These are phyloP conservation scores for Brachionichthys hirsutus DNA, from an alignment of 2,113 vertebrate genomes.

Conservation along the genomic window DNA sequence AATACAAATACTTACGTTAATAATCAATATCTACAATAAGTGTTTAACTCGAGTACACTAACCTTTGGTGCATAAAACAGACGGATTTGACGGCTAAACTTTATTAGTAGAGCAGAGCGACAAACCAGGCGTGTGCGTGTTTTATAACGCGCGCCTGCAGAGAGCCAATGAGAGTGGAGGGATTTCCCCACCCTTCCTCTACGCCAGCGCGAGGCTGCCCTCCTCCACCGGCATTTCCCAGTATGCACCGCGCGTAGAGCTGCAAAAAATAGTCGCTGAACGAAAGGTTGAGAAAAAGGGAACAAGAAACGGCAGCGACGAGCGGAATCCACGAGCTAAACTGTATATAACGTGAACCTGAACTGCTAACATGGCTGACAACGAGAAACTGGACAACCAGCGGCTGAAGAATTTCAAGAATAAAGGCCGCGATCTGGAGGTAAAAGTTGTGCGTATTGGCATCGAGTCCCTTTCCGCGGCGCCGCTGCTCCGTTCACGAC, in stretches of 20 bases:
- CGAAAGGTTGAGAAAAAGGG: conserved; percentile 64
- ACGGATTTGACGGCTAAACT: too few species aligned
- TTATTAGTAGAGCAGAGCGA: too few species aligned
- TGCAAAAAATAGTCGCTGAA: conserved; percentile 79
- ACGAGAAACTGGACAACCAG: conserved; percentile 97
- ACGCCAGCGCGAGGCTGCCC: conserved; percentile 69
- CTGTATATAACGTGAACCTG: conserved; percentile 26
- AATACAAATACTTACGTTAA: too few species aligned
- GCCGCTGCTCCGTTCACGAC: conserved; percentile 40
- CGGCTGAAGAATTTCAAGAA: conserved; percentile 98
- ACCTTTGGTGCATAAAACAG: too few species aligned
- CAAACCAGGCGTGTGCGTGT: neutral
- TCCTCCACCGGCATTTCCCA: conserved; percentile 83
- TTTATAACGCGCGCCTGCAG: conserved; percentile 25
- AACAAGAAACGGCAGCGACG: conserved; percentile 52
- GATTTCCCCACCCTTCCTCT: conserved; percentile 75
- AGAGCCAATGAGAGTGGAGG: conserved; percentile 58
- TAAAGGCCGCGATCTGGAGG: conserved; percentile 97
- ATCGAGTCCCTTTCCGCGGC: conserved; percentile 48
- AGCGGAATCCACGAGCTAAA: conserved; percentile 41
- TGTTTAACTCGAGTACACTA: too few species aligned
- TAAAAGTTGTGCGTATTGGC: conserved; percentile 66
- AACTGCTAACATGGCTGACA: conserved; percentile 87
- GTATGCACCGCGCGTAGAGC: conserved; percentile 77
- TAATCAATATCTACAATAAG: too few species aligned